Conservation (phyloP, 2,113 vertebrate species). For the Larimichthys polyactis region DNA sequence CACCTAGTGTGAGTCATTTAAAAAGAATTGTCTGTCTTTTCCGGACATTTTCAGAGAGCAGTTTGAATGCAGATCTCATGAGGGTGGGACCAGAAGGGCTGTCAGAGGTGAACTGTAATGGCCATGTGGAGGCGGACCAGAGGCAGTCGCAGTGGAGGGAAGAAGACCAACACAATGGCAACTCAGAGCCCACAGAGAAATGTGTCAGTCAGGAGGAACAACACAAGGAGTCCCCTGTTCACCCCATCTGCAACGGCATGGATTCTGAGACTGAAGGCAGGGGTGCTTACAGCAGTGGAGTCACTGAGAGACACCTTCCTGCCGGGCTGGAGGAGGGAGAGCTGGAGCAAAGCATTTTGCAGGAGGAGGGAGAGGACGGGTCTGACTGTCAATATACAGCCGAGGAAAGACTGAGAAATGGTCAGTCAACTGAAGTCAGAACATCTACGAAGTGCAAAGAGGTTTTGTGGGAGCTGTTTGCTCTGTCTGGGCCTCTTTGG, state of each 20-base stretch:
- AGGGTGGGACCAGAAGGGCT: constrained; percentile 61
- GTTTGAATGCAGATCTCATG: constrained; percentile 39
- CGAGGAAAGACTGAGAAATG: constrained; percentile 74
- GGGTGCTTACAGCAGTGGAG: constrained; percentile 49
- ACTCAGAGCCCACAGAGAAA: constrained; percentile 75
- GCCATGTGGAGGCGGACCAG: constrained; percentile 80
- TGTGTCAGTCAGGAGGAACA: constrained; percentile 44
- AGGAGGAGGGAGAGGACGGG: constrained; percentile 53
- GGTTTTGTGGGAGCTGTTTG: not conserved
- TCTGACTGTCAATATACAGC: constrained; percentile 52
- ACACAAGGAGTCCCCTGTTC: constrained; percentile 43
- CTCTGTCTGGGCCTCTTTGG: not conserved
- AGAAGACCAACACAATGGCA: constrained; percentile 91
- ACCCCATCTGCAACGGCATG: constrained; percentile 77
- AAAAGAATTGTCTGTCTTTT: not conserved
- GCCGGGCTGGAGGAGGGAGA: constrained; percentile 71
- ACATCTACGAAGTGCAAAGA: not conserved
- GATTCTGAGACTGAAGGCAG: constrained; percentile 50
- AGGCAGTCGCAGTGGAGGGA: constrained; percentile 80
- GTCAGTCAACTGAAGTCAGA: constrained; percentile 68
- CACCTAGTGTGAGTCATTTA: not conserved
- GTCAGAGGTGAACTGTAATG: constrained; percentile 91
- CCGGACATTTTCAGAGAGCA: constrained; percentile 51
- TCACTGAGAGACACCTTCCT: constrained; percentile 44
- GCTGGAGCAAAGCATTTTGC: constrained; percentile 57